These are phyloP conservation scores for Agriopis leucophaearia DNA, from an alignment of 2,888 invertebrate genomes.

Conservation along the genomic window DNA sequence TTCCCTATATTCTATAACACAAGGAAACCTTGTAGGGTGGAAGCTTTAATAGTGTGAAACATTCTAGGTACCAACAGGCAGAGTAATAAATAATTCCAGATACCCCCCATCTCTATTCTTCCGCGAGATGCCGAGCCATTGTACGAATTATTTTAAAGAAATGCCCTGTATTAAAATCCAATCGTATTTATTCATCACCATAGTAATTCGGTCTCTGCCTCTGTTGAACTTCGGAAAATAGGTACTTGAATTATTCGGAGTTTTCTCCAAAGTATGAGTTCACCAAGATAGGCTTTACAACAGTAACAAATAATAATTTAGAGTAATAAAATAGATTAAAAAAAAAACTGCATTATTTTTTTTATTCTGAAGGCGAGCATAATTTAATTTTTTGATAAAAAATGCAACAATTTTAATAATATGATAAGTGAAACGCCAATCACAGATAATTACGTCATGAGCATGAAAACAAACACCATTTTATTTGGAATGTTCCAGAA, in stretches of 20 bases:
- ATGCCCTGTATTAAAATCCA: constrained; percentile 23
- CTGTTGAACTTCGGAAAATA: background rate
- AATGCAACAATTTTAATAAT: too few relatives aligned
- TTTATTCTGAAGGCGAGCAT: too few relatives aligned
- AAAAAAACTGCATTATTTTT: too few relatives aligned
- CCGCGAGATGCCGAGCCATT: constrained; percentile 24
- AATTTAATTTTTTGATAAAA: too few relatives aligned
- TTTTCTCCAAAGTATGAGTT: background rate
- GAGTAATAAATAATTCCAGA: background rate
- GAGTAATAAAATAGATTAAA: too few relatives aligned
- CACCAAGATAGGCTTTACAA: background rate
- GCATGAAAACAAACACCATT: too few relatives aligned
- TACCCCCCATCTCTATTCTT: constrained; percentile 13
- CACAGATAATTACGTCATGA: too few relatives aligned
- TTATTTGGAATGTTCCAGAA: too few relatives aligned
- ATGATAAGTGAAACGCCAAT: too few relatives aligned
- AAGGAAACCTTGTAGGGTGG: too few relatives aligned
- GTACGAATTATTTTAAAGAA: constrained; percentile 33
- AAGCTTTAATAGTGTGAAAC: too few relatives aligned
- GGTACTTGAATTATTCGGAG: background rate
- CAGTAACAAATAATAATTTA: background rate
- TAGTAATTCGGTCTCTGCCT: background rate
- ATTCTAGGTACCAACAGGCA: background rate
- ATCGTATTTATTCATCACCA: constrained; percentile 10
- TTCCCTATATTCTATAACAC: too few relatives aligned